Evolutionary conservation across 2,113 vertebrate species (phyloP), one percentile per base, ranked within the genome.

Genomic region (Aix galericulata): DNA sequence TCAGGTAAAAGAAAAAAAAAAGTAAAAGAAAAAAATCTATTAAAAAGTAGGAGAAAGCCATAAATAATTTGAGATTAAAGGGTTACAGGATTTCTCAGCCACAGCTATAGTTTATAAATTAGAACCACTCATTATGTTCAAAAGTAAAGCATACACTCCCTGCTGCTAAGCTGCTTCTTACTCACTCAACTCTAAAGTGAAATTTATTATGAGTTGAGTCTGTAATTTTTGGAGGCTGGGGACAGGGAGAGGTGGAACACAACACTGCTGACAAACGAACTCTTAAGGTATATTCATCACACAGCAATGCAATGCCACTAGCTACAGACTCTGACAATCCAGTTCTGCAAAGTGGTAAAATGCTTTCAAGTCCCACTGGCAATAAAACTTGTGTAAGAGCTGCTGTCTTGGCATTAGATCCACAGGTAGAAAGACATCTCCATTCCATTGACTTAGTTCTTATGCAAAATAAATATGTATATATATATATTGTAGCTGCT

Each of bases 11-110:
- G 32, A 22, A 46, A 87, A 85, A 44, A 40, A 11, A 22, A 29
- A 53, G 29, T 71, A 79, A 20, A 12, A 44, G 40, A 31, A 36
- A 78, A 76, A 76, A 67, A 71, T 42, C 81, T 82, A 60, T 69
- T 82, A 80, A 89, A 59, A 88, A 79, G 48, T 55, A 79, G 42
- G 55, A 42, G 31, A 59, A 81, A 77, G 34, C 66, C 84, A 94
- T 73, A 93, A 97, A 96, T 72, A 88, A 97, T 46, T 87, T 82
- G 84, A 55, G 59, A 94, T 76, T 69, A 88, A 96, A 96, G 84
- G 60, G 83, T 94, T 93, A 95, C 73, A 84, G 88, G 56, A 78
- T 91, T 93, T 85, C 73, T 76, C 82, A 91, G 83, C 75, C 81
- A 82, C 68, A 90, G 93, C 17, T 72, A 79, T 4, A 90, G 86